Evolutionary conservation across 2,113 vertebrate species (phyloP), one percentile per base, ranked within the genome.

Genomic region (Passer domesticus): DNA sequence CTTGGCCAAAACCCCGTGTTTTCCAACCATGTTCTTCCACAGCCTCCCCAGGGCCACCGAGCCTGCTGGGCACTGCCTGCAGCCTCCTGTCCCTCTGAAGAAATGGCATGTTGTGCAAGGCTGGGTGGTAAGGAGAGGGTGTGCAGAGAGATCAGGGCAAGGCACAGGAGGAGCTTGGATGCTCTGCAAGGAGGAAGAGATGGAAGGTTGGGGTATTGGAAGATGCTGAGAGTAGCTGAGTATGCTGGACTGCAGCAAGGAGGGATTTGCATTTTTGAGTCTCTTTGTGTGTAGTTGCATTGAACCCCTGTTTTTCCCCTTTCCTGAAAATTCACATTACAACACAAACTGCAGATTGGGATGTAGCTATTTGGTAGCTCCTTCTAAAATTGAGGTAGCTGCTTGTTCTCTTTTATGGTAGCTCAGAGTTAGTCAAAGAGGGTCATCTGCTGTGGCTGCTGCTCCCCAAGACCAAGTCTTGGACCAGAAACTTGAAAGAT

Each of bases 11-110:
- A 3, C 7, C 2, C 0, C 0, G 9, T 2, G 1, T 13, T 77
- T 46, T 62, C 59, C 39, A 21, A 0, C 15, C 0, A 0, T 59
- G 0, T 12, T 58, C 12, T 74, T 56, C 10, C 1, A 0, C 6
- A 35, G 31, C 19, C 4, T 47, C 14, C 17, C 2, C 1, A 2
- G 66, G 37, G n/a, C 56, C 12, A 3, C 17, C 0, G 1, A 59
- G 30, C 44, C 10, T 18, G 35, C 49, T 5, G 5, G 64, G 21
- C 18, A 8, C 19, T 31, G 9, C 43, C 43, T 55, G 44, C 74
- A 90, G 39, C 68, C 21, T 43, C 72, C 28, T 21, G 0, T 39
- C 39, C 52, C 4, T 4, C 8, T 9, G 27, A 12, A 13, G 41
- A 37, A 30, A 17, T 4, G 11, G 41, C 21, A 7, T 35, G 11